Conservation (phyloP, 2,888 invertebrate species). For the Atethmia centrago region DNA sequence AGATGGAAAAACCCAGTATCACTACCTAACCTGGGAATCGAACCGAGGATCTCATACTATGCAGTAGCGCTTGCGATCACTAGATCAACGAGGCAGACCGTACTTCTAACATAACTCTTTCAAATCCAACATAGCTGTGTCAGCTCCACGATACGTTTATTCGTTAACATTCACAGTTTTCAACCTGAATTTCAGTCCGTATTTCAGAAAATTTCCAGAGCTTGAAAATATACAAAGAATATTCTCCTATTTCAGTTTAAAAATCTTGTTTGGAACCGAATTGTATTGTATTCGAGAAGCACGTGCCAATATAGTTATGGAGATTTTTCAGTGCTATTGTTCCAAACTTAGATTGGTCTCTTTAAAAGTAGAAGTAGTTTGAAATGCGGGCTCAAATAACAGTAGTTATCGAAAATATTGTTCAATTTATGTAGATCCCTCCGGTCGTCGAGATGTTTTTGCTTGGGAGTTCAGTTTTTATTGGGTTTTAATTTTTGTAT, state of each 20-base stretch:
- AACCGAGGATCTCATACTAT: not conserved
- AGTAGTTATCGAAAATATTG: constrained; percentile 26
- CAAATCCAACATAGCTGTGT: constrained; percentile 9
- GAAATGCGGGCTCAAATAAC: constrained; percentile 23
- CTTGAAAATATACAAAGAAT: constrained; percentile 53
- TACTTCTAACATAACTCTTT: constrained; percentile 3
- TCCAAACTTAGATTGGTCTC: constrained; percentile 52
- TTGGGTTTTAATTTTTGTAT: constrained; percentile 41
- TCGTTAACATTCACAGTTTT: constrained; percentile 42
- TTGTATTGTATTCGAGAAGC: constrained; percentile 57
- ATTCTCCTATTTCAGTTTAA: constrained; percentile 57
- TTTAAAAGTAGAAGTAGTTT: constrained; percentile 26
- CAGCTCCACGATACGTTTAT: constrained; percentile 3
- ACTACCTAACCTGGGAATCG: no score
- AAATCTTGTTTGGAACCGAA: constrained; percentile 61
- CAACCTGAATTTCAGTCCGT: constrained; percentile 40
- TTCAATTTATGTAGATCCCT: constrained; percentile 47
- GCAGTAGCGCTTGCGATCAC: not conserved
- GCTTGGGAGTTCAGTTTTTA: constrained; percentile 35
- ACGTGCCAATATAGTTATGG: constrained; percentile 60
- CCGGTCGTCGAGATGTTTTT: constrained; percentile 21
- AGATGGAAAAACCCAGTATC: not conserved
- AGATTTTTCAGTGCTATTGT: constrained; percentile 51
- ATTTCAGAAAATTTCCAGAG: constrained; percentile 39
- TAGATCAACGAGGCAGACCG: not conserved